These are phyloP conservation scores for Huso huso DNA, from an alignment of 2,797 vertebrate genomes.

Conservation along the genomic window DNA sequence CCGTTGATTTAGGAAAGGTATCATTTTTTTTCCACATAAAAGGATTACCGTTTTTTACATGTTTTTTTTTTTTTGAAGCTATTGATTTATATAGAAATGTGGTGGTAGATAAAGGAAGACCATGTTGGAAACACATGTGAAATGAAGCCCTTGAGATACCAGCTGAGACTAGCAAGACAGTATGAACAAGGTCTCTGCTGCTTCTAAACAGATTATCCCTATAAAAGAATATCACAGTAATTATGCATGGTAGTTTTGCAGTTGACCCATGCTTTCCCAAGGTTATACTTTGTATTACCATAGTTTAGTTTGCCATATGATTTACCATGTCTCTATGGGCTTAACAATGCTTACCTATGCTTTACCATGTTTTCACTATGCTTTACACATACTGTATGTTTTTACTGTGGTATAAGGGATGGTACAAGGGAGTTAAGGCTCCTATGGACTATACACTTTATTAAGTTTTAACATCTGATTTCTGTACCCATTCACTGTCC, in stretches of 20 bases:
- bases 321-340: too few species aligned
- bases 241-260: constrained; percentile 1
- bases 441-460: too few species aligned
- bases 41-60: constrained; percentile 9
- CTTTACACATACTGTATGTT: too few species aligned
- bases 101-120: background rate
- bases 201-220: background rate
- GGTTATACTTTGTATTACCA: too few species aligned
- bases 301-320: too few species aligned
- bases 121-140: constrained; percentile 8
- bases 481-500: too few species aligned
- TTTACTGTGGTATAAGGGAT: too few species aligned
- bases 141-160: constrained; percentile 2
- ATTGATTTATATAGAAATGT: background rate
- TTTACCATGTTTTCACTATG: too few species aligned
- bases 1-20: too few species aligned
- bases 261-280: background rate
- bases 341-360: too few species aligned
- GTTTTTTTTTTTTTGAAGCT: constrained; percentile 18
- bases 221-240: background rate
- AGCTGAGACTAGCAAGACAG: constrained; percentile 6
- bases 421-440: too few species aligned
- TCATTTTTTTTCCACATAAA: background rate
- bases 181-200: constrained; percentile 4
- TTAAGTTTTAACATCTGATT: too few species aligned